Evolutionary conservation across 2,888 invertebrate species (phyloP), one percentile per base, ranked within the genome.

Genomic region (Trachelus tabidus): DNA sequence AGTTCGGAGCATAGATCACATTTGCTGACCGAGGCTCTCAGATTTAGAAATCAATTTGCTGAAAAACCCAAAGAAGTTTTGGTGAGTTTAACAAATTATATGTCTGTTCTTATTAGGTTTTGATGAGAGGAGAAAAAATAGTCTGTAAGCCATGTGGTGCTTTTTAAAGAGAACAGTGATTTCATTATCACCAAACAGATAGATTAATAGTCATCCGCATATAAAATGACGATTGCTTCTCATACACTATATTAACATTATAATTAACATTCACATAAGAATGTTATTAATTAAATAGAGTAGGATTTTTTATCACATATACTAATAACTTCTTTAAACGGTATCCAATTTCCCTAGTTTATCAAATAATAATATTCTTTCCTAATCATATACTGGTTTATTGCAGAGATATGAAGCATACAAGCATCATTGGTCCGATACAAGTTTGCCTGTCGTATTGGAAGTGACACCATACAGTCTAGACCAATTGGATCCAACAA

Each of bases 371-470:
- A 11, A 73, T 77, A 73, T 75, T 75, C 73, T 73, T 75, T 80
- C 71, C 78, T 77, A 34, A 68, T 74, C 71, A n/a, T 33, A 12
- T 71, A 31, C 9, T 71, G 31, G 31, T 79, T 80, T 69, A 86
- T 92, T 87, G 77, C 92, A 97, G 96, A 94, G 95, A 88, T 98
- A 96, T 92, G 96, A 96, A 92, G 97, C 97, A 9, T 97, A 96
- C 92, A 99, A 99, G 92, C 96, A 97, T 89, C 98, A 99, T 89
- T 99, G 99, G 99, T 98, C 98, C 74, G 98, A 98, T 76, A 96
- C 96, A 68, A 94, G 97, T 81, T 93, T 98, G 71, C 97, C 98
- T 0, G 95, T 98, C 31, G 94, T 97, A 34, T 92, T 99, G 80
- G 98, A 98, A 93, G 96, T 98, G 2, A 97, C 97, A n/a, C 96